Evolutionary conservation across 2,888 invertebrate species (phyloP).

Genomic region (Eucera pruinosa): DNA sequence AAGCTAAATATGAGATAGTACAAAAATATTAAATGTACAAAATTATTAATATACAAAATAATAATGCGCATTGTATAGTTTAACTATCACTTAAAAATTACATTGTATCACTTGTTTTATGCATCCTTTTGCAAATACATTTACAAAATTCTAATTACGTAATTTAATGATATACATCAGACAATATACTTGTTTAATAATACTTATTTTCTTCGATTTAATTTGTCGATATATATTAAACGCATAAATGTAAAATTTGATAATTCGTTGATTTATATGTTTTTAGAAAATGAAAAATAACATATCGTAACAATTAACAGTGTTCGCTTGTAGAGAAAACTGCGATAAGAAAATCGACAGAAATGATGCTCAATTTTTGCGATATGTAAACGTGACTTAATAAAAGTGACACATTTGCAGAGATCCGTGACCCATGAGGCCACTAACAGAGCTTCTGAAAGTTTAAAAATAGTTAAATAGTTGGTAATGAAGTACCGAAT

Average conservation of each 20-base stretch:
- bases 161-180: neutral
- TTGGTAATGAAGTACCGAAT: conserved; percentile 58
- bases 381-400: conserved; percentile 50
- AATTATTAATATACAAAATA: no score
- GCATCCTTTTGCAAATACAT: neutral
- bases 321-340: neutral
- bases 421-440: conserved; percentile 58
- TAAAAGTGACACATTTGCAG: conserved; percentile 54
- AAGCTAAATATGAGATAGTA: neutral
- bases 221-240: neutral
- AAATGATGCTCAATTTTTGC: conserved; percentile 3
- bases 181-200: conserved; percentile 2
- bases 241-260: neutral
- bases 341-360: conserved; percentile 23
- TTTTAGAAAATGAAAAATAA: neutral
- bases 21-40: neutral
- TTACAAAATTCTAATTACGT: neutral
- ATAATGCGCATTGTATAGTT: no score
- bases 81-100: neutral
- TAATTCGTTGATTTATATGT: neutral
- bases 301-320: neutral
- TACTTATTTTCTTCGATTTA: neutral
- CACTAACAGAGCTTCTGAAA: conserved; percentile 54
- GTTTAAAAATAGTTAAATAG: conserved; percentile 74
- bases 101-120: neutral